These are phyloP conservation scores for Sturnira hondurensis DNA, from an alignment of 2,113 vertebrate genomes.

Conservation along the genomic window DNA sequence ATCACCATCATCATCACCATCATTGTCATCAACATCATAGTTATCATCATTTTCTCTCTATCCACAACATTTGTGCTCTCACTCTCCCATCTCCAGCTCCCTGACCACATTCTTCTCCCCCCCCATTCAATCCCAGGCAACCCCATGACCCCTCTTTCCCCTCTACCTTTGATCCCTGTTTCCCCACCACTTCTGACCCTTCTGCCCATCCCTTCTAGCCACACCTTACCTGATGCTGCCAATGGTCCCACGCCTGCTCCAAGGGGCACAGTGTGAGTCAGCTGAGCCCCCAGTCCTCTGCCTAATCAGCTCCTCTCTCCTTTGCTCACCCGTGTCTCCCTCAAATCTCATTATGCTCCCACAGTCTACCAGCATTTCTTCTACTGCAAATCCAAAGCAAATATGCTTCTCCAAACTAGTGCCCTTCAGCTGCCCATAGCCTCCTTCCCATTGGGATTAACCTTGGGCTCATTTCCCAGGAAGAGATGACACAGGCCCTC, in stretches of 20 bases:
- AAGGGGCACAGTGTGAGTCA: background rate
- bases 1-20: background rate
- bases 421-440: background rate
- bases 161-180: background rate
- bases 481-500: background rate
- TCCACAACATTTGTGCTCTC: background rate
- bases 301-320: background rate
- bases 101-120: background rate
- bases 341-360: background rate
- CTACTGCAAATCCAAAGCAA: background rate
- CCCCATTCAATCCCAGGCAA: background rate
- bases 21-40: background rate
- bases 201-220: background rate
- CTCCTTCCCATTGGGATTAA: background rate
- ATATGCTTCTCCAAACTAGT: background rate
- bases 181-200: background rate
- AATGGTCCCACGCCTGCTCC: background rate
- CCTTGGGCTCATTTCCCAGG: background rate
- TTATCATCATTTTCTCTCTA: background rate
- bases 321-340: background rate
- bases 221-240: background rate
- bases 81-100: background rate
- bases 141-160: background rate
- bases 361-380: background rate
- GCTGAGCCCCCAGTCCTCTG: background rate